Base-by-base conservation (phyloP, 2,888 invertebrate species). In the Microdon myrmicae region DNA sequence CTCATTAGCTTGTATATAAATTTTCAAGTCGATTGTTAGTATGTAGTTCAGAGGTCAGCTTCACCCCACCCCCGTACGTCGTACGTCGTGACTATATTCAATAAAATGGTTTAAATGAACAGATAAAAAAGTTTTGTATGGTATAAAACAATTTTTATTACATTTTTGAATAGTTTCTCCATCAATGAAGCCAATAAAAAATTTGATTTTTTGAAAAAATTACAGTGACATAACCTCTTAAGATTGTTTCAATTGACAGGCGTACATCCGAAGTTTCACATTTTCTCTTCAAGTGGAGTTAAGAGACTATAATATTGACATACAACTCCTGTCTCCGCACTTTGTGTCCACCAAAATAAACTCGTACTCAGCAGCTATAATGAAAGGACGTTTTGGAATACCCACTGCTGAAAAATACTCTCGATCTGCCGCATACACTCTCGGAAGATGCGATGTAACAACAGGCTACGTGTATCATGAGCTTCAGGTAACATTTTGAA, bases 301-400 rank as follows among this genome's bases (percentile, higher is more conserved):
- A 70, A 81, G 85, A 2, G 75, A 83, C 8, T 81, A 83, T 43
- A 92, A 92, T 8, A 85, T 96, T 58, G 86, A 87, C 34, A 84
- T 96, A 14, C 96, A 96, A 78, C 89, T 92, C 74, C 79, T 96
- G 28, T 85, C 90, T 0, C 96, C 96, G 0, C 84, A 71, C 10
- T 95, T 93, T 78, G 87, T 95, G 28, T 88, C 89, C 58, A 96
- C 95, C 0, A 93, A 94, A 81, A 93, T 94, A 87, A 94, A 93
- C 75, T 82, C 86, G 5, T 94, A 89, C 81, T 91, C 90, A 37
- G 82, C 85, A 48, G 81, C 84, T 20, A 81, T 94, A 44, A 83
- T 88, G 80, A 83, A 83, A 7, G 86, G 84, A 0, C 85, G 84
- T 68, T 61, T 87, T 6, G 80, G 89, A 29, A 84, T 90, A 44